phyloP scores from a whole-genome alignment of 2,113 vertebrate species.

The Podarcis muralis region DNA sequence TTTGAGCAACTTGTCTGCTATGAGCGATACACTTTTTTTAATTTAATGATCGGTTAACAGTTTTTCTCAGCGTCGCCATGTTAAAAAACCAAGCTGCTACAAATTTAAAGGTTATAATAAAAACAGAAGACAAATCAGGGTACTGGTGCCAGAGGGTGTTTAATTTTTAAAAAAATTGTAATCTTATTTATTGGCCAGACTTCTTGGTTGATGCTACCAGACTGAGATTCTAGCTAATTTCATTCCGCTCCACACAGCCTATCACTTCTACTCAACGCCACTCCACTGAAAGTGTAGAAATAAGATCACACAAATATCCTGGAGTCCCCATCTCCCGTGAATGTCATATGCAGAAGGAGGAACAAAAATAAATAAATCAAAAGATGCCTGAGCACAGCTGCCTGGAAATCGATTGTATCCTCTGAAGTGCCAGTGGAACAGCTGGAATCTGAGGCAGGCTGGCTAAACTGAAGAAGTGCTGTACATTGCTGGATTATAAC shows the following conservation, averaged over 20 bases:
- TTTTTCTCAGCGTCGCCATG: neutral
- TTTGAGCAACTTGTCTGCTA: neutral
- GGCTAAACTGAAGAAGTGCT: constrained; percentile 54
- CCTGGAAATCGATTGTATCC: constrained; percentile 43
- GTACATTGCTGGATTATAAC: constrained; percentile 53
- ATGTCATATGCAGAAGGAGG: constrained; percentile 2
- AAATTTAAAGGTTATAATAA: neutral
- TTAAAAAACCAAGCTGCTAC: neutral
- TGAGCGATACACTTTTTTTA: neutral
- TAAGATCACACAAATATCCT: neutral
- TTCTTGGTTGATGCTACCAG: neutral
- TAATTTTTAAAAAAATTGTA: no score
- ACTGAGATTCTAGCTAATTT: neutral
- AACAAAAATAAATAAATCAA: constrained; percentile 35
- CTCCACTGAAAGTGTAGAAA: constrained; percentile 19
- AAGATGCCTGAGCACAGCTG: constrained; percentile 32
- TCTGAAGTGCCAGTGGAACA: constrained; percentile 63
- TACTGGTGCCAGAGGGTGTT: neutral
- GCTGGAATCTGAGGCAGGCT: constrained; percentile 58
- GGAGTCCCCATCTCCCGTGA: neutral
- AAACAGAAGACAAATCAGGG: neutral
- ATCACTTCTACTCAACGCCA: constrained; percentile 8
- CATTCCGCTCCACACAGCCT: neutral
- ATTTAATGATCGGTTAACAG: neutral
- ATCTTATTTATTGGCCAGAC: neutral